These are phyloP conservation scores for Ophion ventricosus DNA, from an alignment of 2,888 invertebrate species.

Conservation along the genomic window DNA sequence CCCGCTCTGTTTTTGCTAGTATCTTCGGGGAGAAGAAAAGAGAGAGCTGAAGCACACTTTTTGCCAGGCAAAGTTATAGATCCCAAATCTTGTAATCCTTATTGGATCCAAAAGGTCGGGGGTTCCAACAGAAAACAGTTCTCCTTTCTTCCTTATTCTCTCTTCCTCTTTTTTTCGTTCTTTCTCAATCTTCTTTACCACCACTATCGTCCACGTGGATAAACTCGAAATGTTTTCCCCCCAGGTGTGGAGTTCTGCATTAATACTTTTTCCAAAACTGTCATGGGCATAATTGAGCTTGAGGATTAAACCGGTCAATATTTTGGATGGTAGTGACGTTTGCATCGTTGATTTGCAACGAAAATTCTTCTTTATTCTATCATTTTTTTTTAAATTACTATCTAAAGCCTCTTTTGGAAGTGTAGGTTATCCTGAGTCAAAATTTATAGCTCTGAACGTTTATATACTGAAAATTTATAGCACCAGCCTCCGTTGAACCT, in stretches of 20 bases:
- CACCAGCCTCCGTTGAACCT: too few relatives aligned
- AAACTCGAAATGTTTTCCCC: slow-evolving; percentile 30
- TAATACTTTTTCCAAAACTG: too few relatives aligned
- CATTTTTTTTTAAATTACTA: too few relatives aligned
- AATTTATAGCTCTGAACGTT: too few relatives aligned
- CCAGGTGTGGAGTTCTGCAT: not conserved
- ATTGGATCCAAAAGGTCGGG: slow-evolving; percentile 72
- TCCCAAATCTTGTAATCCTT: slow-evolving; percentile 75
- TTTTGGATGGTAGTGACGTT: too few relatives aligned
- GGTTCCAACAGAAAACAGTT: slow-evolving; percentile 73
- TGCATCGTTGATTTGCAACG: too few relatives aligned
- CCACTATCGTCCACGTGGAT: slow-evolving; percentile 51
- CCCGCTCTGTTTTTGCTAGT: slow-evolving; percentile 21
- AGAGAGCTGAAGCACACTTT: slow-evolving; percentile 36
- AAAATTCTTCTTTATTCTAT: too few relatives aligned
- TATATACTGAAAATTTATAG: too few relatives aligned
- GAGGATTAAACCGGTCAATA: too few relatives aligned
- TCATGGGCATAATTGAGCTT: too few relatives aligned
- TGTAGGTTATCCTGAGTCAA: too few relatives aligned
- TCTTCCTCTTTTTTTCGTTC: slow-evolving; percentile 14
- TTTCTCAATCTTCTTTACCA: slow-evolving; percentile 37
- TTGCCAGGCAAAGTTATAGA: slow-evolving; percentile 41
- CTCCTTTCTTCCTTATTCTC: slow-evolving; percentile 4
- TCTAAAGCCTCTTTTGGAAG: too few relatives aligned
- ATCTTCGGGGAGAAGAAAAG: slow-evolving; percentile 1